Conservation (phyloP, 2,113 vertebrate genomes). For the Toxostoma redivivum region DNA sequence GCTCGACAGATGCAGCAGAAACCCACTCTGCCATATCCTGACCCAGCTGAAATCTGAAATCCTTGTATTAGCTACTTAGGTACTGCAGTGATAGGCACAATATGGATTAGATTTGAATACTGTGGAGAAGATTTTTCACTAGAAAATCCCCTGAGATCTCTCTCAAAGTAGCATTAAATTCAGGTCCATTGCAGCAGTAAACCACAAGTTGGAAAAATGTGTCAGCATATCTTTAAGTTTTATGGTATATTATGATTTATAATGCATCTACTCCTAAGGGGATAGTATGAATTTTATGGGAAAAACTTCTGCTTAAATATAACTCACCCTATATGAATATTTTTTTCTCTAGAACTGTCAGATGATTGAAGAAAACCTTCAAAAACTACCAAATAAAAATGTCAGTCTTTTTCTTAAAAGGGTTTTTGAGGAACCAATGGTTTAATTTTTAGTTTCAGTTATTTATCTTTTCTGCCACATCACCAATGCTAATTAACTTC, state of each 20-base stretch:
- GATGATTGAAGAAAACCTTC: background rate
- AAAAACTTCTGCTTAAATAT: background rate
- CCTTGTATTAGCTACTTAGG: slow-evolving; percentile 30
- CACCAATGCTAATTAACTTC: background rate
- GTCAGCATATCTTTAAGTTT: slow-evolving; percentile 8
- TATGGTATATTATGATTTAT: slow-evolving; percentile 49
- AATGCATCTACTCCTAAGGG: slow-evolving; percentile 9
- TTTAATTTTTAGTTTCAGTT: background rate
- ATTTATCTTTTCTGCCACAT: slow-evolving; percentile 6
- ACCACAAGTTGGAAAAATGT: slow-evolving; percentile 52
- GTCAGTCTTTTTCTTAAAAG: background rate
- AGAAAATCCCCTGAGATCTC: slow-evolving; percentile 46
- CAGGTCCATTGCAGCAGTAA: slow-evolving; percentile 32
- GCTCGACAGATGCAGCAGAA: background rate
- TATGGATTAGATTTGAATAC: slow-evolving; percentile 49
- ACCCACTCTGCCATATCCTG: background rate
- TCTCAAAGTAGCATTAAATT: slow-evolving; percentile 52
- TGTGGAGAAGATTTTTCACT: slow-evolving; percentile 44
- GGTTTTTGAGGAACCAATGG: background rate
- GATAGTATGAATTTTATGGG: background rate
- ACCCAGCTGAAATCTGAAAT: slow-evolving; percentile 32
- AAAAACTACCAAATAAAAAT: background rate
- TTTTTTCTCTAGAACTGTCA: background rate
- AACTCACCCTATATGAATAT: background rate
- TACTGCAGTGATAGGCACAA: background rate